These are phyloP conservation scores for Cepphus grylle DNA, from an alignment of 2,113 vertebrate genomes.

Conservation along the genomic window DNA sequence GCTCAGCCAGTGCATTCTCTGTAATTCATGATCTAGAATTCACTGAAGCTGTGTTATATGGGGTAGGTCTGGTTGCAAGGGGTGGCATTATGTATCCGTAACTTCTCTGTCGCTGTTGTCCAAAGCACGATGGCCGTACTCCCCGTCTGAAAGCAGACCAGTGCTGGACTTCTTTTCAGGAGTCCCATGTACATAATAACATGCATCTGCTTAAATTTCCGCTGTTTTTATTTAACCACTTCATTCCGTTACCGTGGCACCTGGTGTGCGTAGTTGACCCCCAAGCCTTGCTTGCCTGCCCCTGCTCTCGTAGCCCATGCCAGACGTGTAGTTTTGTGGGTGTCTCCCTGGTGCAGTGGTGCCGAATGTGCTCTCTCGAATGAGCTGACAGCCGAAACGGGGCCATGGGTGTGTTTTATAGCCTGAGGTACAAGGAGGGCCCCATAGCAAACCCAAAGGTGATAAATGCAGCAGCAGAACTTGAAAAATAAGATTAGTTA, in stretches of 20 bases:
- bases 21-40: background rate
- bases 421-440: background rate
- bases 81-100: background rate
- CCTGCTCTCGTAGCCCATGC: background rate
- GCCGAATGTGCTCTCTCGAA: background rate
- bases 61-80: background rate
- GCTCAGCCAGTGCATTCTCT: background rate
- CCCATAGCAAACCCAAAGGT: background rate
- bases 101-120: background rate
- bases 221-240: background rate
- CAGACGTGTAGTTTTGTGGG: background rate
- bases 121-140: background rate
- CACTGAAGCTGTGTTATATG: background rate
- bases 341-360: background rate
- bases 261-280: background rate
- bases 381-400: background rate
- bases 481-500: background rate
- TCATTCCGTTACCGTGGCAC: background rate
- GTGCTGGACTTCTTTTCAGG: background rate
- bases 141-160: background rate
- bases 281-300: background rate
- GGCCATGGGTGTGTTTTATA: background rate
- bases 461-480: background rate
- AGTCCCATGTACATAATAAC: fast-evolving
- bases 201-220: background rate